These are phyloP conservation scores for Anniella stebbinsi DNA, from an alignment of 2,797 vertebrate genomes.

Conservation along the genomic window DNA sequence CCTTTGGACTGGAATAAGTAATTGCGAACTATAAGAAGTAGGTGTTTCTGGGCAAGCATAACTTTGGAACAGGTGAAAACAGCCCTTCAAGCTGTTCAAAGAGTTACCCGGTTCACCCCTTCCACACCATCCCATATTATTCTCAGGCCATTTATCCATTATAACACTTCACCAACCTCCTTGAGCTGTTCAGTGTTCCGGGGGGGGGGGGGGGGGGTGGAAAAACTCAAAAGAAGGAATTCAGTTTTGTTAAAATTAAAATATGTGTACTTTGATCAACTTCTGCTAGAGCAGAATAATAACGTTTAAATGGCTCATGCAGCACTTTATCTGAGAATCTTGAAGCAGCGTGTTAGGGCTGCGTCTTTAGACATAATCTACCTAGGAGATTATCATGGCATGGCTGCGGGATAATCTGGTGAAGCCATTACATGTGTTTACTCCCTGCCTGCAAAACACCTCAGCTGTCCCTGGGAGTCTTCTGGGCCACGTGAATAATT, in stretches of 20 bases:
- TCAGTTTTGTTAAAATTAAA: background rate
- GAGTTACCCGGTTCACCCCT: constrained; percentile 50
- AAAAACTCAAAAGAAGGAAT: background rate
- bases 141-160: constrained; percentile 5
- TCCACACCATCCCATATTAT: background rate
- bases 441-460: background rate
- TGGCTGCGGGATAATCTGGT: constrained; percentile 55
- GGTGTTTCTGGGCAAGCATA: background rate
- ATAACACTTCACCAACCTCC: background rate
- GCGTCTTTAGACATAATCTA: constrained; percentile 51
- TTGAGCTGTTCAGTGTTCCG: constrained; percentile 9
- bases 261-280: fast-evolving
- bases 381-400: constrained; percentile 23
- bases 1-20: background rate
- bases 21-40: background rate
- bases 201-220: constrained; percentile 7
- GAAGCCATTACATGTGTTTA: constrained; percentile 50
- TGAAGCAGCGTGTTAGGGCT: background rate
- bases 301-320: background rate
- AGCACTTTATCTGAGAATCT: constrained; percentile 35
- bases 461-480: background rate
- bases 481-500: constrained; percentile 10
- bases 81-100: constrained; percentile 38
- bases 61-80: background rate
- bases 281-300: background rate